Base-by-base conservation (phyloP, 1,140 invertebrate genomes). In the Maconellicoccus hirsutus region DNA sequence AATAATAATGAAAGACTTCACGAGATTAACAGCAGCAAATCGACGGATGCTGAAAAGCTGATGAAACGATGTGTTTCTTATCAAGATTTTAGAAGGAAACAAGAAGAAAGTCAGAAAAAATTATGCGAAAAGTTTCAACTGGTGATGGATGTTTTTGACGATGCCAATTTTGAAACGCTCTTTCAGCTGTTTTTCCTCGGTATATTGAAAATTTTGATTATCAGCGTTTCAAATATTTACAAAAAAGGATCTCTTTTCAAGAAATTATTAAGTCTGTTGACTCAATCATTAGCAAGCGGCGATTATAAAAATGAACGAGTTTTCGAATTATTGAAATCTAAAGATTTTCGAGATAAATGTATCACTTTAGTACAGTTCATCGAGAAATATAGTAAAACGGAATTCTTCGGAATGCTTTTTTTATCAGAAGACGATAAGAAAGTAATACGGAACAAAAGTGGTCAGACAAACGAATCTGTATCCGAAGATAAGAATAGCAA, bases 181-280 rank as follows among this genome's bases (percentile, higher is more conserved):
- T 66, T 66, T 22, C 61, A 66, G 61, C 25, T 66, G 1, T 66
- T 66, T 16, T 66, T 66, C 19, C 25, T 66, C 3, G 61, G 61
- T 66, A 66, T 66, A 4, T 25, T 66, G 10, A 66, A 66, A 22
- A 66, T 66, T 8, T 66, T 23, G 8, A 66, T 66, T 10, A 22
- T 66, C 7, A 25, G 10, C 10, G 61, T 66, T 2, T 66, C 61
- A 16, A 23, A 66, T 52, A 3, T 19, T 52, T 19, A 52, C 25
- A 66, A 66, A 19, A 66, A 66, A 66, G 61, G 61, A 66, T 23
- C 61, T 12, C 3, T 66, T 10, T 66, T 66, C 61, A 66, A 66
- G 21, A 66, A 66, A 66, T 25, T 66, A 10, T 4, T 66, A 4
- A 66, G 3, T 26, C 4, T 66, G 8, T 16, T 66, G 61, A 4